Conservation (phyloP, 2,888 invertebrate genomes). For the Galerucella calmariensis region DNA sequence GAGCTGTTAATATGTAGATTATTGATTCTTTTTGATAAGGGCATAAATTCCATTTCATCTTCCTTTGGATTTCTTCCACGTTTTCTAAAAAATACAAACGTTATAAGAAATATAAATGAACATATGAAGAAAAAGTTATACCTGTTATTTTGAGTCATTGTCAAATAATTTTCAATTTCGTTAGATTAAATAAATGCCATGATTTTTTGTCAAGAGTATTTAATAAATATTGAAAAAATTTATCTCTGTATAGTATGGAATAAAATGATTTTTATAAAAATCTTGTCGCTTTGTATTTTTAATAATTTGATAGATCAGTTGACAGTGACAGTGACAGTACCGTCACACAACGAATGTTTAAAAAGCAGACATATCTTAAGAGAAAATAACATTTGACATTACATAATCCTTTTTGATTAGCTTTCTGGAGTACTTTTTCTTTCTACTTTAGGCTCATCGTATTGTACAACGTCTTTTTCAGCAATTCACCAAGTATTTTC, state of each 20-base stretch:
- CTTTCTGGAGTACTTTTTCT: too few relatives aligned
- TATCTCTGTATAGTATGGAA: background rate
- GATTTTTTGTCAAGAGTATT: background rate
- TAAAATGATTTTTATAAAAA: background rate
- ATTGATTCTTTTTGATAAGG: conserved; percentile 89
- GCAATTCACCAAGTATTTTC: too few relatives aligned
- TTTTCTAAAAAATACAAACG: conserved; percentile 71
- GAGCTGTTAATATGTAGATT: conserved; percentile 83
- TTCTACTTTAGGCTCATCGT: too few relatives aligned
- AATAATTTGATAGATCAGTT: background rate
- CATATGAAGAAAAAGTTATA: background rate
- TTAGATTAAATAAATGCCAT: background rate
- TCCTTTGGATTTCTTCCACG: conserved; percentile 76
- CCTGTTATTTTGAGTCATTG: conserved; percentile 16
- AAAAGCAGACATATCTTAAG: background rate
- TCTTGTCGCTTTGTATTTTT: background rate
- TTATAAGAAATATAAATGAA: background rate
- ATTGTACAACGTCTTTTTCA: too few relatives aligned
- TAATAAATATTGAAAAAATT: background rate
- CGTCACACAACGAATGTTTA: background rate
- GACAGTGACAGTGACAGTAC: background rate
- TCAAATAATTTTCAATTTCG: background rate
- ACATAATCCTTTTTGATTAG: too few relatives aligned
- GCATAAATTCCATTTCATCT: conserved; percentile 84
- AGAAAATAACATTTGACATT: too few relatives aligned